These are phyloP conservation scores for Mormyrus hasselquistii DNA, from an alignment of 2,797 vertebrate species.

Conservation along the genomic window DNA sequence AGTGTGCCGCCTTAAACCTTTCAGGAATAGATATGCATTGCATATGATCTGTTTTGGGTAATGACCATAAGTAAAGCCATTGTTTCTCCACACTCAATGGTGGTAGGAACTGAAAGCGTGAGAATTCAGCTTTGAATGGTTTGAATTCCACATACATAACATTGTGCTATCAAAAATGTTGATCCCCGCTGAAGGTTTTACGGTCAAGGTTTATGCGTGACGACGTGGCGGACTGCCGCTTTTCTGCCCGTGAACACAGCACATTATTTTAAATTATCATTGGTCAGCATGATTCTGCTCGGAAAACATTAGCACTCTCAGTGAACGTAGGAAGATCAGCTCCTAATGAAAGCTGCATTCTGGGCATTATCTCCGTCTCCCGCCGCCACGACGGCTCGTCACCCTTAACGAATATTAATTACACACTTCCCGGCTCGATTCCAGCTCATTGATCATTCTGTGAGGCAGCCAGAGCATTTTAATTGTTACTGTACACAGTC, in stretches of 20 bases:
- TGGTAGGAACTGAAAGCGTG: background rate
- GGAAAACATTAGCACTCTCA: background rate
- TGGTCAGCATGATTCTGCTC: background rate
- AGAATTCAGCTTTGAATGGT: background rate
- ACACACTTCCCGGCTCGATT: slow-evolving; percentile 50
- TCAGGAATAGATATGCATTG: background rate
- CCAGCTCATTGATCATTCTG: slow-evolving; percentile 58
- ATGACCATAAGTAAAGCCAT: background rate
- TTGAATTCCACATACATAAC: background rate
- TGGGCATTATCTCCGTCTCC: slow-evolving; percentile 35
- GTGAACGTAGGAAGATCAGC: background rate
- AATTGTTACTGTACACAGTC: slow-evolving; percentile 51
- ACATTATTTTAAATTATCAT: background rate
- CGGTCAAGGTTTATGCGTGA: background rate
- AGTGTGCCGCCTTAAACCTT: background rate
- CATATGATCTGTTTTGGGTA: background rate
- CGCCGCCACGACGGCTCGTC: slow-evolving; percentile 52
- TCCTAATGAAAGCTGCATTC: background rate
- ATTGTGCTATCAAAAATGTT: background rate
- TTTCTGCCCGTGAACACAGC: background rate
- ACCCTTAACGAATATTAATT: slow-evolving; percentile 65
- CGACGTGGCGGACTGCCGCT: too few species aligned
- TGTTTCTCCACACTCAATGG: background rate
- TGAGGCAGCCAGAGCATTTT: slow-evolving; percentile 37
- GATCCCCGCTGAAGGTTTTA: background rate